Conservation (phyloP, 2,113 vertebrate species). For the Spermophilus dauricus region DNA sequence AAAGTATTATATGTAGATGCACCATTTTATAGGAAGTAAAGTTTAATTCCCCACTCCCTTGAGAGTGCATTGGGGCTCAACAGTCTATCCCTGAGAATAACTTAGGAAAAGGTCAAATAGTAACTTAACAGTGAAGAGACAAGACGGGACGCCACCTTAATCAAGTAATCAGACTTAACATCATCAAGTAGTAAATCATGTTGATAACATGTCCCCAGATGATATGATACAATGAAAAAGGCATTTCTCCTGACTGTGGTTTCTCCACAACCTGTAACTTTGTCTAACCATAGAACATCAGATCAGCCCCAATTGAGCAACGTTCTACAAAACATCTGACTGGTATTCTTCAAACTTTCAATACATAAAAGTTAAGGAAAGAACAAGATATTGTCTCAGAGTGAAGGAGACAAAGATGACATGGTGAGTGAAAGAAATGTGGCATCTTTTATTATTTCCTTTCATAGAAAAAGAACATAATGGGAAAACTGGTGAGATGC, state of each 20-base stretch:
- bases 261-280: neutral
- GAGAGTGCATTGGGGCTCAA: neutral
- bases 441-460: neutral
- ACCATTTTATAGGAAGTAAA: neutral
- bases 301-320: neutral
- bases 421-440: neutral
- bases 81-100: neutral
- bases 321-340: neutral
- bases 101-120: neutral
- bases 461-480: neutral
- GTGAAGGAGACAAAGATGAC: neutral
- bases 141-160: neutral
- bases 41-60: neutral
- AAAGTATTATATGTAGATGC: neutral
- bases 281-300: neutral
- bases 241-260: neutral
- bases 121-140: neutral
- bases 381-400: neutral
- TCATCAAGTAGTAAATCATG: neutral
- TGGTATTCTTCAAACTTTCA: constrained; percentile 5
- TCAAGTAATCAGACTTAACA: neutral
- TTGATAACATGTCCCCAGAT: neutral
- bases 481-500: neutral
- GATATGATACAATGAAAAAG: neutral
- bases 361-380: neutral